Conservation (phyloP, 2,113 vertebrate species). For the Mesembrinibis cayennensis region DNA sequence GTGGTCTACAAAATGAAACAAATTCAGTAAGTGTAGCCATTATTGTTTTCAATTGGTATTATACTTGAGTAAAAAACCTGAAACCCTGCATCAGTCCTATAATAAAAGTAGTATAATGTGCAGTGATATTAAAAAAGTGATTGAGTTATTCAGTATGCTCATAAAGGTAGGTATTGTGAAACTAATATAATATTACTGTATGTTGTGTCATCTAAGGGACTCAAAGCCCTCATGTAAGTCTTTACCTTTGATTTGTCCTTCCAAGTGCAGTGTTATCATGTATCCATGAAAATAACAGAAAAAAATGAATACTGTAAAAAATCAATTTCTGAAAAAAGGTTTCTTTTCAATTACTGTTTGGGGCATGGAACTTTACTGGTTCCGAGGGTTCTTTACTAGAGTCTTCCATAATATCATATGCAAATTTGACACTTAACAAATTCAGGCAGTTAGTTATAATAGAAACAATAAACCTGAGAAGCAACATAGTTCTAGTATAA, state of each 20-base stretch:
- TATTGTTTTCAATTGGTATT: constrained; percentile 55
- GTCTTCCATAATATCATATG: not conserved
- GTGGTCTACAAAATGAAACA: constrained; percentile 48
- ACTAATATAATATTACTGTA: not conserved
- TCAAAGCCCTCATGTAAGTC: not conserved
- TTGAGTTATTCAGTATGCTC: constrained; percentile 24
- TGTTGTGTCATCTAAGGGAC: not conserved
- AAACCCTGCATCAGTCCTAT: not conserved
- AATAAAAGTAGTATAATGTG: constrained; percentile 37
- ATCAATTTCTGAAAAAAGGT: not conserved
- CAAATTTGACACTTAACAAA: not conserved
- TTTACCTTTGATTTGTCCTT: constrained; percentile 43
- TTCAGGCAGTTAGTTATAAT: not conserved
- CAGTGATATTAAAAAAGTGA: constrained; percentile 21
- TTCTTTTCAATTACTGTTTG: not conserved
- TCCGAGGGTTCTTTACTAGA: not conserved
- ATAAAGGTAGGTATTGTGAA: not conserved
- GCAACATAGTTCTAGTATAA: not conserved
- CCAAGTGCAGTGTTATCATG: not conserved
- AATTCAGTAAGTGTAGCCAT: constrained; percentile 27
- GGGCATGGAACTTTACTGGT: not conserved
- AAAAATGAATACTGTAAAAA: not conserved
- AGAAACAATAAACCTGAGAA: not conserved
- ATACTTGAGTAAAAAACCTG: constrained; percentile 16
- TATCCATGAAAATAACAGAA: not conserved